Conservation (phyloP, 2,797 vertebrate genomes). For the Liasis olivaceus region DNA sequence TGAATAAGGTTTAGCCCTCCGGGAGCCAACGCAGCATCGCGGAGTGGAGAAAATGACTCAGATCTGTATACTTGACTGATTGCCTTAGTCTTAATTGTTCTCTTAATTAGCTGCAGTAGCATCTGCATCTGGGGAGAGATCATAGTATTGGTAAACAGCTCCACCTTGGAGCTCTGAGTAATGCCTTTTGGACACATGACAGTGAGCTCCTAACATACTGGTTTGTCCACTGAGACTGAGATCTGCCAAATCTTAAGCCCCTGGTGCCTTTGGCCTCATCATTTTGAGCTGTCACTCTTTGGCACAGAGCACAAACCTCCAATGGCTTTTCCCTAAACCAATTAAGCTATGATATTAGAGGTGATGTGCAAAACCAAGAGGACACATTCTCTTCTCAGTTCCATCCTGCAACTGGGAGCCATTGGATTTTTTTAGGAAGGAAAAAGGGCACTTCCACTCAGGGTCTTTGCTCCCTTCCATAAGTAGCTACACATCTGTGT, state of each 20-base stretch:
- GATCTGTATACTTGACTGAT: slow-evolving; percentile 84
- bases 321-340: slow-evolving; percentile 77
- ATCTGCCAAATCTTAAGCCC: slow-evolving; percentile 79
- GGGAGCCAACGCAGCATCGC: slow-evolving; percentile 72
- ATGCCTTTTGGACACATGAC: slow-evolving; percentile 82
- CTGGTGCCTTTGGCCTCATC: slow-evolving; percentile 64
- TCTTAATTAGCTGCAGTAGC: slow-evolving; percentile 95
- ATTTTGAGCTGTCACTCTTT: slow-evolving; percentile 69
- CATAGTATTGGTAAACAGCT: slow-evolving; percentile 80
- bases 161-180: slow-evolving; percentile 80
- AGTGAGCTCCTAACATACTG: slow-evolving; percentile 75
- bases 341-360: slow-evolving; percentile 74
- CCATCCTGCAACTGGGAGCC: not conserved
- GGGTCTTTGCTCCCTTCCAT: not conserved
- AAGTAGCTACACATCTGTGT: not conserved
- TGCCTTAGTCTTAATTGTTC: slow-evolving; percentile 91
- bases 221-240: slow-evolving; percentile 73
- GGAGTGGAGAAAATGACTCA: slow-evolving; percentile 77
- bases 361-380: not conserved
- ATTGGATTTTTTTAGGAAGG: not conserved
- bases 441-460: not conserved
- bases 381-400: not conserved
- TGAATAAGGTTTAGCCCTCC: slow-evolving; percentile 79
- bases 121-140: slow-evolving; percentile 89
- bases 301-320: slow-evolving; percentile 68